These are phyloP conservation scores for Helicoverpa armigera DNA, from an alignment of 1,140 invertebrate genomes.

Conservation along the genomic window DNA sequence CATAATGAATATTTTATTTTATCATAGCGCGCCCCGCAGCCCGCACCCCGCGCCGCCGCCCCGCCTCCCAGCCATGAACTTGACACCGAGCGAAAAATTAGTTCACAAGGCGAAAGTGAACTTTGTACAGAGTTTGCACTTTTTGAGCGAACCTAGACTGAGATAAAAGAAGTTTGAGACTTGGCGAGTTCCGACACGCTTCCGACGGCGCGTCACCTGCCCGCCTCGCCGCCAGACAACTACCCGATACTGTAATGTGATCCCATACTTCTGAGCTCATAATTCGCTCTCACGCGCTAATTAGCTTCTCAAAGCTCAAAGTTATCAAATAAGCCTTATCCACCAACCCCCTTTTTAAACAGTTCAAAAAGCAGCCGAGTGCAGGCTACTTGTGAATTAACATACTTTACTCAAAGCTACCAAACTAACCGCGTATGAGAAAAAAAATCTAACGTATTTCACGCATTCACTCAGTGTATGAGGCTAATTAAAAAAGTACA, in stretches of 20 bases:
- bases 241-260: neutral
- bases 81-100: constrained; percentile 86
- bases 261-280: constrained; percentile 48
- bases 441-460: constrained; percentile 82
- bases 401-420: constrained; percentile 84
- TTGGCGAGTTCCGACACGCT: constrained; percentile 47
- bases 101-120: constrained; percentile 86
- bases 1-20: constrained; percentile 87
- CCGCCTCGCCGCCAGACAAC: constrained; percentile 32
- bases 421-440: constrained; percentile 80
- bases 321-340: constrained; percentile 67
- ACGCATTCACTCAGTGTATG: constrained; percentile 84
- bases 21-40: constrained; percentile 72
- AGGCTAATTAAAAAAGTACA: constrained; percentile 86
- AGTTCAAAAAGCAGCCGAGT: constrained; percentile 78
- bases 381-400: constrained; percentile 80
- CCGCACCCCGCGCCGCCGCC: constrained; percentile 52
- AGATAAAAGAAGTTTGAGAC: constrained; percentile 80
- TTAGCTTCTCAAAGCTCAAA: constrained; percentile 74
- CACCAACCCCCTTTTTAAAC: constrained; percentile 65
- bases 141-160: constrained; percentile 80
- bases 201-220: constrained; percentile 43
- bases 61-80: constrained; percentile 78
- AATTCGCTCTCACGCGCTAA: constrained; percentile 67
- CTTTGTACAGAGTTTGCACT: constrained; percentile 84